Base-by-base conservation (phyloP, 2,888 invertebrate genomes). In the Poecilobothrus nobilitatus region DNA sequence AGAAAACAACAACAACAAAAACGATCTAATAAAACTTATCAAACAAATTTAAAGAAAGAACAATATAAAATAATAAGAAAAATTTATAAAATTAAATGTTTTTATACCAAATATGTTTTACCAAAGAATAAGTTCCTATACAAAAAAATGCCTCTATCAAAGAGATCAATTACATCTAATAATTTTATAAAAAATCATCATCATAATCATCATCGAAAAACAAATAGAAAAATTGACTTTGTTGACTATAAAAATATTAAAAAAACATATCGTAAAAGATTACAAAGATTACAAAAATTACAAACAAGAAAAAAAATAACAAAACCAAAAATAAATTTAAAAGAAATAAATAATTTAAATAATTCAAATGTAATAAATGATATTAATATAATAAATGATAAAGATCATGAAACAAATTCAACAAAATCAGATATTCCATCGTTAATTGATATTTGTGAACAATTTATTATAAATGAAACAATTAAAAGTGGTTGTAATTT, bases 301-400 rank as follows among this genome's bases (percentile, higher is more conserved):
- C 12, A 18, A 7, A 37, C 7, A 18, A 53, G 18, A 37, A 1
- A 37, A 37, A 37, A 37, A 37, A 37, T 37, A 7, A 8, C 41
- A 41, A 8, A 12, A 12, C 7, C 41, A 3, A 41, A 41, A 12
- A 15, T 15, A 41, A 41, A 41, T 41, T 41, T 41, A 41, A 41
- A 41, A 41, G 9, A 9, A 27, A 4, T 27, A 5, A 5, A 37
- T 7, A 37, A 10, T 5, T 37, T 37, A 37, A 37, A 37, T 37
- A 37, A 37, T 37, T 7, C 37, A 37, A 37, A 37, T 37, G 12
- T 37, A 37, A 37, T 18, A n/a, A 18, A 53, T n/a, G 53, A 53
- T 53, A 53, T 18, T 53, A 53, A 18, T 18, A 71, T 7, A 71
- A 74, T 34, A 74, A n/a, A 73, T 10, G 63, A 73, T 0, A 27